These are phyloP conservation scores for Etheostoma nigrum DNA, from an alignment of 2,797 vertebrate genomes.

Conservation along the genomic window DNA sequence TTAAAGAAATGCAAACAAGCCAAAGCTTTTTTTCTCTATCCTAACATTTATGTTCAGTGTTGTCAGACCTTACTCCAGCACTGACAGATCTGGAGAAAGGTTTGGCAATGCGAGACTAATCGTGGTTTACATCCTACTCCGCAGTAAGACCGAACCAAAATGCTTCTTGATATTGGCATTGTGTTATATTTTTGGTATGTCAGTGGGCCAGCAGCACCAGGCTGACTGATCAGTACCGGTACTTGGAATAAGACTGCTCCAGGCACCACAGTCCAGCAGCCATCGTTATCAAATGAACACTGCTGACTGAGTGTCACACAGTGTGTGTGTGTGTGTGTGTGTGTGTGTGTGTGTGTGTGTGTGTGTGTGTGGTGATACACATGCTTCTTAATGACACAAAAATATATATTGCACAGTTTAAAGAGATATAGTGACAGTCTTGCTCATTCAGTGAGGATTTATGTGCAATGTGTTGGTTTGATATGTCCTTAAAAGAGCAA, in stretches of 20 bases:
- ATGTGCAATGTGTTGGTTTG: neutral
- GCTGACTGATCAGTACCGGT: conserved; percentile 18
- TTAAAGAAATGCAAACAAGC: too few species aligned
- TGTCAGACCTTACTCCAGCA: too few species aligned
- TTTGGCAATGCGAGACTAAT: too few species aligned
- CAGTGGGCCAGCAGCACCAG: neutral
- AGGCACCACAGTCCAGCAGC: conserved; percentile 29
- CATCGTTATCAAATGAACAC: conserved; percentile 8
- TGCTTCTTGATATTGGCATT: neutral
- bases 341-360: too few species aligned
- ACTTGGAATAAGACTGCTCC: conserved; percentile 14
- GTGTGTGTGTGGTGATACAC: too few species aligned
- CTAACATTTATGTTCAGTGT: too few species aligned
- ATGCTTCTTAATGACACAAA: neutral
- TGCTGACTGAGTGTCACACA: conserved; percentile 32
- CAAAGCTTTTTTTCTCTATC: too few species aligned
- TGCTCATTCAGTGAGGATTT: neutral
- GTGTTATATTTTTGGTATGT: conserved; percentile 1
- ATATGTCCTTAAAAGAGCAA: neutral
- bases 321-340: too few species aligned
- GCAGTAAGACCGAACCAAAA: neutral
- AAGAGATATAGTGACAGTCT: neutral
- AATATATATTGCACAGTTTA: neutral
- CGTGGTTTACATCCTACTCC: neutral
- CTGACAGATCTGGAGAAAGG: too few species aligned